phyloP scores from a whole-genome alignment of 1,140 invertebrate species.

The Cotesia vestalis region DNA sequence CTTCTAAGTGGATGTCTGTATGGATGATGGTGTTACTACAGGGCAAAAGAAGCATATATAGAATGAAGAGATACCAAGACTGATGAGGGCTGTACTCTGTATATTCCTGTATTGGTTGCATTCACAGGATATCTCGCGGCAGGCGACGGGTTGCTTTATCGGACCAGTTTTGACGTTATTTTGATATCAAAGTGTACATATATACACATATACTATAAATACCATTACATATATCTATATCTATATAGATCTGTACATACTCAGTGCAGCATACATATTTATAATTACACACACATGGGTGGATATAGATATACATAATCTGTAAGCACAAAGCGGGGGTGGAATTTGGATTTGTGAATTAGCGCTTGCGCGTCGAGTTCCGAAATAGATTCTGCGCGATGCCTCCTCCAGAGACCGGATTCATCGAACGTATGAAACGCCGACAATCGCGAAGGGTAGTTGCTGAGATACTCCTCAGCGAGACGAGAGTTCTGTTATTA shows the following conservation, averaged over 20 bases:
- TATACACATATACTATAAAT: constrained; percentile 6
- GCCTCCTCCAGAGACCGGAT: constrained; percentile 40
- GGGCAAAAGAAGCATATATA: no score
- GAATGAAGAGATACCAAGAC: no score
- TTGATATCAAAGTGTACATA: constrained; percentile 41
- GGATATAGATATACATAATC: no score
- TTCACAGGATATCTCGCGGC: no score
- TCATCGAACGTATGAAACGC: constrained; percentile 51
- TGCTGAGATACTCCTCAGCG: constrained; percentile 40
- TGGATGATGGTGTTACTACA: no score
- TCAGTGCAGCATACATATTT: no score
- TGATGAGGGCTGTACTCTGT: no score
- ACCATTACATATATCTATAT: no score
- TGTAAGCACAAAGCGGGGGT: constrained; percentile 9
- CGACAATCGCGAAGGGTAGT: constrained; percentile 28
- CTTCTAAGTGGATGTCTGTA: no score
- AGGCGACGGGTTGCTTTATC: constrained; percentile 5
- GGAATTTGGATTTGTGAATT: constrained; percentile 36
- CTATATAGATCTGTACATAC: no score
- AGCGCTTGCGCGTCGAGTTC: constrained; percentile 45
- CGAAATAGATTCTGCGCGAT: constrained; percentile 64
- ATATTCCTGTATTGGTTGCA: no score
- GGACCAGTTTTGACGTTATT: constrained; percentile 43
- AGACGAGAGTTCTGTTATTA: constrained; percentile 41
- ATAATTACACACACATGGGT: no score